A percentile compares a stretch with the other conserved stretches of the same genome.
Conservation (phyloP, 1,140 invertebrate species). For the Neuroterus valhalla region DNA sequence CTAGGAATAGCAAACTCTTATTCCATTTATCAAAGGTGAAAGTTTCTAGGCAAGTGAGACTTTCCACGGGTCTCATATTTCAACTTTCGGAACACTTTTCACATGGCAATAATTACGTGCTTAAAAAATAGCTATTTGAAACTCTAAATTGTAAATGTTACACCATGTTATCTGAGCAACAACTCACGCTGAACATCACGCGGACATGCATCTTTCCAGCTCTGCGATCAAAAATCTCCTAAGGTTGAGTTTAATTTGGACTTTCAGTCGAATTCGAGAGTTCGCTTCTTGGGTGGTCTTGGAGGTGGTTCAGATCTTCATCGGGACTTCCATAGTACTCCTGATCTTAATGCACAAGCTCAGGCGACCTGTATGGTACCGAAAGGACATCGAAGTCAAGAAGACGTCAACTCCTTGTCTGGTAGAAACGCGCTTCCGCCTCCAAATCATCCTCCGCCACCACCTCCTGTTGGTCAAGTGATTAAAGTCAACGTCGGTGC, state of each 20-base stretch:
- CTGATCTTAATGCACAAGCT: constrained; percentile 81
- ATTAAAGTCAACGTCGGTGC: constrained; percentile 80
- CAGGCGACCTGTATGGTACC: constrained; percentile 68
- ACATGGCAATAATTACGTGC: neutral
- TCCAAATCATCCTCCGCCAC: constrained; percentile 82
- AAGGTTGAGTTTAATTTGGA: no score
- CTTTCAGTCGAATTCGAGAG: constrained; percentile 70
- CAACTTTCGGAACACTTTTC: constrained; percentile 24
- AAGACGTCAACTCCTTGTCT: constrained; percentile 80
- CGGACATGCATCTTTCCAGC: neutral
- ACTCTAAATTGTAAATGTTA: constrained; percentile 2
- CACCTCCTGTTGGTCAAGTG: constrained; percentile 82
- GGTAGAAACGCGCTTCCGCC: constrained; percentile 78
- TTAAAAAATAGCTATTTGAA: constrained; percentile 24
- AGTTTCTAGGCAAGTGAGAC: no score
- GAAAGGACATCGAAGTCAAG: constrained; percentile 84
- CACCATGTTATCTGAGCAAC: neutral
- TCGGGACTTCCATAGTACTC: constrained; percentile 91
- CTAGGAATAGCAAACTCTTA: no score
- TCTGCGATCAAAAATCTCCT: neutral
- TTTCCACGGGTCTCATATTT: neutral
- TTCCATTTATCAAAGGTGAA: no score
- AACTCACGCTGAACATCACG: neutral
- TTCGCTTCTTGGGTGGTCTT: constrained; percentile 77
- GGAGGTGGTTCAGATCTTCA: constrained; percentile 80